These are phyloP conservation scores for Pocillopora verrucosa DNA, from an alignment of 64 coral and sea anemone species.

Conservation along the genomic window DNA sequence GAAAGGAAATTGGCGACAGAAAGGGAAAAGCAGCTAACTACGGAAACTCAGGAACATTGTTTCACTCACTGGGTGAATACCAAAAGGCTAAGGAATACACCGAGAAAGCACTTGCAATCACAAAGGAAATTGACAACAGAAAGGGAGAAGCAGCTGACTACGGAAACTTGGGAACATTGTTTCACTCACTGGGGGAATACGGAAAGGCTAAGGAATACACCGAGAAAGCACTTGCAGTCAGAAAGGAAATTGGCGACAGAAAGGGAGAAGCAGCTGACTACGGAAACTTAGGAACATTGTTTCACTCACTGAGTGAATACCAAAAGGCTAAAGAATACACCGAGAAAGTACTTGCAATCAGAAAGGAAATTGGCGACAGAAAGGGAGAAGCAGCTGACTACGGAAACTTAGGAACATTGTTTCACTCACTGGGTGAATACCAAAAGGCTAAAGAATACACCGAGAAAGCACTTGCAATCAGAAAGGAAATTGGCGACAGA, in stretches of 20 bases:
- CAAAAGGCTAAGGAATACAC: slow-evolving; percentile 2
- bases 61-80: not conserved
- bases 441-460: too few species aligned
- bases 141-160: not conserved
- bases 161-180: not conserved
- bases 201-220: not conserved
- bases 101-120: not conserved
- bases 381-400: too few species aligned
- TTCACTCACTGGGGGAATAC: not conserved
- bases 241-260: not conserved
- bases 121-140: not conserved
- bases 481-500: too few species aligned
- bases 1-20: not conserved
- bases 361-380: too few species aligned
- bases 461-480: too few species aligned
- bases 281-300: too few species aligned
- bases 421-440: too few species aligned
- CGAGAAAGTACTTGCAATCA: too few species aligned
- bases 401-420: too few species aligned
- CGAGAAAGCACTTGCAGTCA: not conserved
- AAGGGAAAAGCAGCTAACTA: not conserved
- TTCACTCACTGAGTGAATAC: too few species aligned
- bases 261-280: too few species aligned
- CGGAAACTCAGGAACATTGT: not conserved
- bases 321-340: too few species aligned